Evolutionary conservation across 2,888 invertebrate species (phyloP), one percentile per base, ranked within the genome.

Genomic region (Nycteola revayana): DNA sequence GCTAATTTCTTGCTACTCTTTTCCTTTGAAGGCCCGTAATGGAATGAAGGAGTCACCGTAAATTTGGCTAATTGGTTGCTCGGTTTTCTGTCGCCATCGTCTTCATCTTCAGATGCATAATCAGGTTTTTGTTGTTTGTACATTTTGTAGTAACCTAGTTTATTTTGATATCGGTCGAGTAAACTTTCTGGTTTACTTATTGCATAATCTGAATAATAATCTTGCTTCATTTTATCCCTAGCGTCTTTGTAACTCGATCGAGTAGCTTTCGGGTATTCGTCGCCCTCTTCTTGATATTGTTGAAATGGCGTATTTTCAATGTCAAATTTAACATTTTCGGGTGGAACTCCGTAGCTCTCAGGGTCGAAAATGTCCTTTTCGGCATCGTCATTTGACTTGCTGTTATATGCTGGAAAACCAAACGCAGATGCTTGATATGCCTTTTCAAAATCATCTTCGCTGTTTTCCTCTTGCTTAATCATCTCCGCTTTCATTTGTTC

Each of bases 381-480:
- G 5, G 50, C 36, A 10, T 36, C 50, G 24, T 82, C 76, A 7
- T 58, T 45, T 1, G 69, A 44, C 25, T 72, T 62, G 7, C 55
- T 49, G 25, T 73, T 67, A 30, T 73, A 87, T 0, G 79, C 81
- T 8, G 83, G 83, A 38, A 89, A 89, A 3, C 87, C 88, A 32
- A 68, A 66, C 0, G 89, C 86, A 8, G 89, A 75, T 32, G 85
- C 66, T 56, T 84, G 76, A 33, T 89, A 89, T 1, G 78, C 80
- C 28, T 79, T 80, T 47, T 89, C 87, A 48, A 89, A 89, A 42
- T 85, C 78, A 55, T 89, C 76, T 52, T 89, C 89, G 25, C 67
- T 80, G 31, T 86, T 81, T 48, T 79, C 77, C 39, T 83, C 79
- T n/a, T 72, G 66, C 10, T 72, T 68, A 1, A 75, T 56, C 41